A percentile compares a stretch with the other conserved stretches of the same genome.
Conservation (phyloP, 2,797 vertebrate species). For the Heliangelus exortis region DNA sequence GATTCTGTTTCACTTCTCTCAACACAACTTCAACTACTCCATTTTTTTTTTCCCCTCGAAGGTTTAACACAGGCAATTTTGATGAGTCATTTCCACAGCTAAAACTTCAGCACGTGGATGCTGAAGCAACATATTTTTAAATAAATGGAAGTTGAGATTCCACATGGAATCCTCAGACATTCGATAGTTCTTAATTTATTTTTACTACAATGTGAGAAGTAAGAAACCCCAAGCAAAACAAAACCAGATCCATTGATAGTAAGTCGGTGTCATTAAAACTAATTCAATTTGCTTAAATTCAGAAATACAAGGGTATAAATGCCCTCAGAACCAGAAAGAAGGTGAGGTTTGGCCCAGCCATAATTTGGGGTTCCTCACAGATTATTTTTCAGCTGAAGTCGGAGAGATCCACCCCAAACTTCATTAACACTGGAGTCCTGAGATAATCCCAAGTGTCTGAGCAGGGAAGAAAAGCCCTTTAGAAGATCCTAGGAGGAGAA, state of each 20-base stretch:
- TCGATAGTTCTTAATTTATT: background rate
- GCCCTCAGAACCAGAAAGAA: background rate
- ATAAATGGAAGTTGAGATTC: background rate
- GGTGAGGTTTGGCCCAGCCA: too few species aligned
- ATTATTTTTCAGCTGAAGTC: too few species aligned
- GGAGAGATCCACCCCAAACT: too few species aligned
- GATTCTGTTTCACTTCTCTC: background rate
- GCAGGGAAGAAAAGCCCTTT: too few species aligned
- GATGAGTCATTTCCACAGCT: background rate
- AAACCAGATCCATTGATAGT: background rate
- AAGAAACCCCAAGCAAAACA: background rate
- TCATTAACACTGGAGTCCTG: too few species aligned
- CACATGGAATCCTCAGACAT: background rate
- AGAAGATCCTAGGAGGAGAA: too few species aligned
- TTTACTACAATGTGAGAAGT: background rate
- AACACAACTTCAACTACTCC: background rate
- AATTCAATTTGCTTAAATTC: background rate
- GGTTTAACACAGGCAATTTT: background rate
- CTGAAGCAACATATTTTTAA: background rate
- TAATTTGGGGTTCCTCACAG: too few species aligned
- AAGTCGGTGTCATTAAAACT: background rate
- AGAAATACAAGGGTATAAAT: background rate
- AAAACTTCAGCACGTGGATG: background rate
- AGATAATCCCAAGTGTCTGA: too few species aligned
- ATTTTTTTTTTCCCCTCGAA: background rate